These are phyloP conservation scores for Engystomops pustulosus DNA, from an alignment of 2,113 vertebrate genomes.

Conservation along the genomic window DNA sequence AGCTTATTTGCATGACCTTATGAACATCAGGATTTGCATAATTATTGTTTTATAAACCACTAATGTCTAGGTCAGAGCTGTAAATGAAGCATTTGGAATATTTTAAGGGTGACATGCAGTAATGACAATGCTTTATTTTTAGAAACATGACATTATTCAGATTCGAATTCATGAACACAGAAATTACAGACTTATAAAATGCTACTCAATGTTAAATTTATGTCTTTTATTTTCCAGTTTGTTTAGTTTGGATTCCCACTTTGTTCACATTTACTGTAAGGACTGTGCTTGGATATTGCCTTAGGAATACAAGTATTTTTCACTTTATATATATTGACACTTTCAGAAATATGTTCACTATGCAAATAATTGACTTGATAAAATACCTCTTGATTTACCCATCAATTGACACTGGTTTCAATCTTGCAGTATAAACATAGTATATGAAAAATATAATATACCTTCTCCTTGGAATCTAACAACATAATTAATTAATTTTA, in stretches of 20 bases:
- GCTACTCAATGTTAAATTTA: neutral
- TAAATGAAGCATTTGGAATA: slow-evolving; percentile 45
- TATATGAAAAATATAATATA: too few relatives aligned
- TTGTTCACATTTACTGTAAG: too few relatives aligned
- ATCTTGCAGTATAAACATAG: too few relatives aligned
- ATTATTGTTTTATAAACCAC: slow-evolving; percentile 40
- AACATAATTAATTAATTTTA: too few relatives aligned
- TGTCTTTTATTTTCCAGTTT: neutral
- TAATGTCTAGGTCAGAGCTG: slow-evolving; percentile 47
- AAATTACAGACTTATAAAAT: neutral
- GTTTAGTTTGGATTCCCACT: neutral
- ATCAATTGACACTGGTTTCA: too few relatives aligned
- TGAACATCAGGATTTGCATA: slow-evolving; percentile 41
- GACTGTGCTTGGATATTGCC: too few relatives aligned
- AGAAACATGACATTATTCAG: slow-evolving; percentile 11
- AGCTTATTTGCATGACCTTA: slow-evolving; percentile 48
- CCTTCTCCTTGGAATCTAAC: too few relatives aligned
- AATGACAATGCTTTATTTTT: slow-evolving; percentile 30
- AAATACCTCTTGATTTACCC: too few relatives aligned
- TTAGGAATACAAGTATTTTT: too few relatives aligned
- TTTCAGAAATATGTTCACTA: too few relatives aligned
- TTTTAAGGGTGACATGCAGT: slow-evolving; percentile 29
- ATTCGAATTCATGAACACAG: neutral
- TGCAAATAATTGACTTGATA: too few relatives aligned
- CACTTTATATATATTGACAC: too few relatives aligned